Evolutionary conservation across 2,888 invertebrate genomes (phyloP), one percentile per base, ranked within the genome.

Genomic region (Lysandra coridon): DNA sequence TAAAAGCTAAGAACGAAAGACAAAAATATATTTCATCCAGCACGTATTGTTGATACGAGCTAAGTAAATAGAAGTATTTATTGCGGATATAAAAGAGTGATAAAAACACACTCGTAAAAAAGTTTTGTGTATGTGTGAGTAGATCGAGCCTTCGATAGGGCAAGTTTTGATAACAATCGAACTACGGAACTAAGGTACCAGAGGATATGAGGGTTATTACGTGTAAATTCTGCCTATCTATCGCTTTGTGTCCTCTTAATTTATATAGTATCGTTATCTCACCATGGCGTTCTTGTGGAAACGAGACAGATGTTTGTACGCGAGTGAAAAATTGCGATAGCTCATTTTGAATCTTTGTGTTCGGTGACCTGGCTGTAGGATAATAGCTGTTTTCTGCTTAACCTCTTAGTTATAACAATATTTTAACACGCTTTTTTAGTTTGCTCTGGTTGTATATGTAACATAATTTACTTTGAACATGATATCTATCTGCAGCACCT

Each of bases 51-150:
- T 69, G 64, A 69, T 69, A 14, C 5, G 14, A 69, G 7, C 33
- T 33, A 69, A 69, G 69, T 69, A 69, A 64, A 37, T 69, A 69
- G 69, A 69, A 69, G 69, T 69, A 69, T 69, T 69, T 69, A 69
- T 69, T 69, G 30, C 69, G 37, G 33, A 69, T 37, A 69, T 69
- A 69, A 69, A 69, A 69, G 14, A 33, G 69, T 69, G 69, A 69
- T 69, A 69, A 37, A 69, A 69, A 69, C 37, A 69, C 64, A 30
- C 33, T 69, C 69, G 69, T 69, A 37, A 33, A 69, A 69, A 17
- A 69, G 33, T 69, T 69, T 17, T 37, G 33, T 37, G 33, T 1
- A 10, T 33, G 30, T 69, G 33, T 33, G 64, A n/a, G 60, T 60
- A 17, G 60, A 62, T 64, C 64, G 64, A 64, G 64, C 64, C 53